phyloP scores from a whole-genome alignment of 2,113 vertebrate genomes.

The Rhineura floridana region DNA sequence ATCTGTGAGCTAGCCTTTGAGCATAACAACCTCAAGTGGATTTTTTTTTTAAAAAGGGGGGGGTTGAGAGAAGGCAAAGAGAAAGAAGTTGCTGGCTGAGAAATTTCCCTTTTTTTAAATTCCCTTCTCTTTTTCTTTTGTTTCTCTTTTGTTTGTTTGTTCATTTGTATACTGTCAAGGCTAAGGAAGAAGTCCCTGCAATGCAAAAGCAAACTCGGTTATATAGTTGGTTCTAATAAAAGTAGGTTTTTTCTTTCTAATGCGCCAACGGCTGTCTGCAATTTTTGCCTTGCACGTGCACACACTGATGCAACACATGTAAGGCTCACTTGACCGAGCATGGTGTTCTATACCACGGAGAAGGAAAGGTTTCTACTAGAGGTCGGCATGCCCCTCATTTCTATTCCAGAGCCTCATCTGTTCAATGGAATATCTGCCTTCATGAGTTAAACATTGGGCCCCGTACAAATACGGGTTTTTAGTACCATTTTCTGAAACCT shows the following conservation, averaged over 20 bases:
- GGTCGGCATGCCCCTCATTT: background rate
- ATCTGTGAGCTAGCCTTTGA: background rate
- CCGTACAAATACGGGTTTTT: background rate
- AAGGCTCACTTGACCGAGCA: background rate
- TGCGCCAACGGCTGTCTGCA: background rate
- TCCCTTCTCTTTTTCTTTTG: background rate
- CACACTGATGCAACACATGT: background rate
- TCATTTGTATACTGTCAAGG: background rate
- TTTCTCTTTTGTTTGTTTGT: background rate
- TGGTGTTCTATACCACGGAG: background rate
- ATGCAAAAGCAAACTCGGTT: background rate
- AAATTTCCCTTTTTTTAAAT: background rate
- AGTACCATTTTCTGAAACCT: background rate
- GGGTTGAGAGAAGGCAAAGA: too few relatives aligned
- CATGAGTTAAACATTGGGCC: constrained; percentile 1
- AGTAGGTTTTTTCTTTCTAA: background rate
- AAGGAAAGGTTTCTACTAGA: background rate
- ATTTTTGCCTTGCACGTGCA: background rate
- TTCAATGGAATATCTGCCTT: background rate
- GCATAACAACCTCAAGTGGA: background rate
- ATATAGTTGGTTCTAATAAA: background rate
- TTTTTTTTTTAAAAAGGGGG: too few relatives aligned
- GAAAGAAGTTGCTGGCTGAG: background rate
- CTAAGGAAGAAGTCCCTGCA: background rate
- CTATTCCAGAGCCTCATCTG: background rate